Evolutionary conservation across 1,140 invertebrate species (phyloP), one percentile per base, ranked within the genome.

Genomic region (Brachionus plicatilis): DNA sequence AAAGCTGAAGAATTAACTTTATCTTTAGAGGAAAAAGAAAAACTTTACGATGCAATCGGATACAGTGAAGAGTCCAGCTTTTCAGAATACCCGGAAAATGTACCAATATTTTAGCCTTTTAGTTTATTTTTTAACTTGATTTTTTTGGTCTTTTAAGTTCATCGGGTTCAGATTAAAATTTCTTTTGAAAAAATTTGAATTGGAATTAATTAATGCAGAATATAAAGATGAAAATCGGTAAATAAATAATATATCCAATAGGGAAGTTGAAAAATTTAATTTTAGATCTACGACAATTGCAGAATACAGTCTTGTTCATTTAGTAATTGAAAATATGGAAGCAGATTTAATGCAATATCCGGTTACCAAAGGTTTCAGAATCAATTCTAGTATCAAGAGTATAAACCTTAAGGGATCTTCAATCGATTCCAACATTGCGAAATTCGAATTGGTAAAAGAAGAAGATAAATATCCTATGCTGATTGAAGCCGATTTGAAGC

Each of bases 41-140:
- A 84, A 56, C 65, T 84, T 33, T 76, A 84, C 6, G 43, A 84
- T 27, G 83, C 83, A 9, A 84, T 84, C 27, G 83, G 83, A n/a
- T 84, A 84, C 24, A 56, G 27, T 75, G 83, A 84, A 43, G 45
- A 84, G 5, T 20, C 72, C 7, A 84, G 3, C 4, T 53, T n/a
- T 75, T 2, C 5, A 14, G 37, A 76, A 24, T 75, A 75, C 20
- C 68, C 83, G 0, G 37, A 56, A 75, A 33, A 43, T 70, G 68
- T 72, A 72, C 20, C 9, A 20, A 72, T 33, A 20, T 70, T 17
- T 41, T 8, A 41, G 1, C 14, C 20, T 37, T 43, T 4, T 17
- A 45, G 8, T 8, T 45, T 45, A 72, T 6, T 6, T 65, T 33
- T 20, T 17, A 11, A 17, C 12, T 33, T 12, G 6, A 33, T 33